A percentile compares a stretch with the other conserved stretches of the same genome.
Evolutionary conservation across 2,113 vertebrate species (phyloP).

Genomic region (Glaucomys volans): DNA sequence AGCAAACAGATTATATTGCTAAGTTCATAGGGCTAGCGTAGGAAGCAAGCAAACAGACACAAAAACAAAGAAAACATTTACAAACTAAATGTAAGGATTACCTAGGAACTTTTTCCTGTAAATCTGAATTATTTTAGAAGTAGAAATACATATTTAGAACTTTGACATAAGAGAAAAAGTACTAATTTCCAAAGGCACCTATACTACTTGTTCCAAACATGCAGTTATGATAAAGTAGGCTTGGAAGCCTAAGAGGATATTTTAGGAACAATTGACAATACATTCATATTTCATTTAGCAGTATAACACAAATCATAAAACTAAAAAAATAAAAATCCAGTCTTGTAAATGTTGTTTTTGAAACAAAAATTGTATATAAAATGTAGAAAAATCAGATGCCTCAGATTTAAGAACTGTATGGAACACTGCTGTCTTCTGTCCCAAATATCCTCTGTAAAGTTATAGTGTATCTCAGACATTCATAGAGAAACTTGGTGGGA

Average conservation of each 20-base stretch:
- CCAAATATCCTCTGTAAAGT: background rate
- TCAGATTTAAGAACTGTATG: background rate
- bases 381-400: background rate
- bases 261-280: background rate
- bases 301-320: background rate
- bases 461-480: background rate
- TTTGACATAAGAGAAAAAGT: background rate
- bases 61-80: conserved; percentile 40
- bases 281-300: background rate
- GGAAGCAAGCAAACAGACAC: conserved; percentile 3
- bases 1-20: conserved; percentile 28
- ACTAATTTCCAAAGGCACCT: background rate
- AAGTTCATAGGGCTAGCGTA: background rate
- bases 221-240: background rate
- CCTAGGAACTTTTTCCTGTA: background rate
- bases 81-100: background rate
- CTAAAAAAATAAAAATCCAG: background rate
- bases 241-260: background rate
- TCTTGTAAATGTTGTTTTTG: background rate
- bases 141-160: background rate
- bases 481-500: background rate
- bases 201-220: background rate
- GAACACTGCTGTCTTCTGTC: background rate
- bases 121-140: background rate
- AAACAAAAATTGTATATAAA: background rate